A percentile compares a stretch with the other conserved stretches of the same genome.
These are phyloP conservation scores for Thripadectes ignobilis DNA, from an alignment of 2,797 vertebrate genomes.

Conservation along the genomic window DNA sequence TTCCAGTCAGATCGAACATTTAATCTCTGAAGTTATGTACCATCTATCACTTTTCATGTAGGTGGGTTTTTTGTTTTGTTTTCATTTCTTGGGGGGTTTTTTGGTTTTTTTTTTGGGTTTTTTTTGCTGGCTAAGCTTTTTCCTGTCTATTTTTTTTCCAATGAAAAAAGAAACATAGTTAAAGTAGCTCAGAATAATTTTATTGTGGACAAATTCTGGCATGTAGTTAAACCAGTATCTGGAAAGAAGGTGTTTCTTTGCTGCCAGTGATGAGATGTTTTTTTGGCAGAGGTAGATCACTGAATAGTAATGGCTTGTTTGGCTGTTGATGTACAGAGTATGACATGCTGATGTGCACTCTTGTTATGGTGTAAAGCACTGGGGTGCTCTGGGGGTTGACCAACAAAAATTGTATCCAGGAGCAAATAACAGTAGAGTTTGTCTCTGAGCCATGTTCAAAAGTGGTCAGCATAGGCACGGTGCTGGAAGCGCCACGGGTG, in stretches of 20 bases:
- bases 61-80: not conserved
- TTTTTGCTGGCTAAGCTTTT: not conserved
- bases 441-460: not conserved
- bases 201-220: not conserved
- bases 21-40: not conserved
- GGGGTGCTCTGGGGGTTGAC: not conserved
- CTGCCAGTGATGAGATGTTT: not conserved
- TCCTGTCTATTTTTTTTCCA: not conserved
- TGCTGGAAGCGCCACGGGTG: not conserved
- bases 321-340: rapidly evolving
- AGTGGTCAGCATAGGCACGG: not conserved
- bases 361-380: not conserved
- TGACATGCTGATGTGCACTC: not conserved
- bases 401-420: not conserved
- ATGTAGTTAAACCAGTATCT: not conserved
- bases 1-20: not conserved
- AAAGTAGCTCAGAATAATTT: not conserved
- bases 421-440: not conserved
- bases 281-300: not conserved
- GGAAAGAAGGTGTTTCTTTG: not conserved
- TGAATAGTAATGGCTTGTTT: not conserved
- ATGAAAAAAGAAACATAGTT: not conserved
- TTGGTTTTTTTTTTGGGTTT: not conserved
- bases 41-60: not conserved
- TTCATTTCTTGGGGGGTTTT: no score